Conservation (phyloP, 1,140 invertebrate genomes). For the Drosophila grimshawi region DNA sequence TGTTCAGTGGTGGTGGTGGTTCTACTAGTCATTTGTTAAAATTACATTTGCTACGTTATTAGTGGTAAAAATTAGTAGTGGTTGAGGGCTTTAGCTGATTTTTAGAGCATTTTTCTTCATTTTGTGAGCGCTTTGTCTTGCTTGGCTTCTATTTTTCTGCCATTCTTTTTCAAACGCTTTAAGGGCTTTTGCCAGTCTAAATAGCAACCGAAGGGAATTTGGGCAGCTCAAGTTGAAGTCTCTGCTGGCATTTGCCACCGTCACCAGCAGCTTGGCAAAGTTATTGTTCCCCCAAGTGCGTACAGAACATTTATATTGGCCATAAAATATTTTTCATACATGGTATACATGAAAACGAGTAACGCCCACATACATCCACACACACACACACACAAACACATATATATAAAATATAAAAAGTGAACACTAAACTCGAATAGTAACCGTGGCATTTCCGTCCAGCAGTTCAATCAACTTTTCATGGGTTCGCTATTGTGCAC, state of each 20-base stretch:
- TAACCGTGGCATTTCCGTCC: constrained; percentile 1
- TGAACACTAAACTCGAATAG: constrained; percentile 5
- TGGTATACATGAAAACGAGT: constrained; percentile 53
- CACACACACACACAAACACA: constrained; percentile 4
- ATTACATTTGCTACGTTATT: constrained; percentile 12
- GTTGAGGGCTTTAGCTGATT: constrained; percentile 18
- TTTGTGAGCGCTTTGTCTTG: constrained; percentile 26
- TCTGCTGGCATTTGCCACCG: constrained; percentile 66
- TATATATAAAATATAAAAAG: constrained; percentile 18
- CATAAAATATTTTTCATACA: constrained; percentile 72
- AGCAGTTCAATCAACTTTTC: constrained; percentile 76
- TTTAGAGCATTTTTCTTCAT: constrained; percentile 13
- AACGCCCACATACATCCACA: not conserved
- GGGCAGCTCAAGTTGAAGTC: constrained; percentile 36
- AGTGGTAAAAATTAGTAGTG: constrained; percentile 7
- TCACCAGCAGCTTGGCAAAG: constrained; percentile 64
- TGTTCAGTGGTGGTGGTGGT: constrained; percentile 26
- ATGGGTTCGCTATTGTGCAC: constrained; percentile 64
- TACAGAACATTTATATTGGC: constrained; percentile 76
- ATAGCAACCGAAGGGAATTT: constrained; percentile 1
- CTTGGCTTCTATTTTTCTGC: constrained; percentile 63
- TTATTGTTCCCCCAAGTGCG: constrained; percentile 63
- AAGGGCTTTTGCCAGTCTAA: constrained; percentile 34
- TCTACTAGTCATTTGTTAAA: constrained; percentile 27
- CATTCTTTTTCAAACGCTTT: constrained; percentile 37